Percentiles rank a stretch among this genome's conserved stretches.
These are phyloP conservation scores for Lophochroa leadbeateri DNA, from an alignment of 2,113 vertebrate species.

Conservation along the genomic window DNA sequence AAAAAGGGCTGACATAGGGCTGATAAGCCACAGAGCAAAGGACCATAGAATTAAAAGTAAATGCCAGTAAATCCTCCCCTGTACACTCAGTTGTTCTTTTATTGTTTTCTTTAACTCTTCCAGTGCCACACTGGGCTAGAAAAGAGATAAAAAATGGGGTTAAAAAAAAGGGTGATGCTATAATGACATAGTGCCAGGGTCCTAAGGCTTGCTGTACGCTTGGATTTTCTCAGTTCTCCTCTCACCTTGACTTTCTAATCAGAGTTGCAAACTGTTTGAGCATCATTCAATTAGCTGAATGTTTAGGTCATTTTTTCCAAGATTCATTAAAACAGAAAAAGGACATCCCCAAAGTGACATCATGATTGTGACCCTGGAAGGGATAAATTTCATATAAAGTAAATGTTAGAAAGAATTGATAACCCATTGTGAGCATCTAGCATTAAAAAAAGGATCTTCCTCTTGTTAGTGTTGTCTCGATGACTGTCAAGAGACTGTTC, in stretches of 20 bases:
- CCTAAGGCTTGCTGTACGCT: neutral
- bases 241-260: neutral
- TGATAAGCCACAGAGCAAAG: conserved; percentile 82
- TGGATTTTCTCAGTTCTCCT: neutral
- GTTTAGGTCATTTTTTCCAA: neutral
- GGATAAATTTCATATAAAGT: neutral
- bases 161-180: neutral
- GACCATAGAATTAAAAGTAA: conserved; percentile 85
- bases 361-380: neutral
- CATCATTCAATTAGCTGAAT: neutral
- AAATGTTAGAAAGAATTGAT: neutral
- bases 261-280: neutral
- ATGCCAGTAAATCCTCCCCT: conserved; percentile 81
- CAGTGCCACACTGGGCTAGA: conserved; percentile 4
- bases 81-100: conserved; percentile 77
- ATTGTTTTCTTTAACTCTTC: conserved; percentile 83
- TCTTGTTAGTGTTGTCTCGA: neutral
- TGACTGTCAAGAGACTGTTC: neutral
- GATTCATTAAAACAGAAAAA: neutral
- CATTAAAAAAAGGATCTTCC: neutral
- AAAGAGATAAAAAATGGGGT: conserved; percentile 26
- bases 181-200: neutral
- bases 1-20: conserved; percentile 80
- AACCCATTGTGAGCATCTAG: neutral
- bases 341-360: neutral